Base-by-base conservation (phyloP, 2,113 vertebrate species). In the Thunnus thynnus region DNA sequence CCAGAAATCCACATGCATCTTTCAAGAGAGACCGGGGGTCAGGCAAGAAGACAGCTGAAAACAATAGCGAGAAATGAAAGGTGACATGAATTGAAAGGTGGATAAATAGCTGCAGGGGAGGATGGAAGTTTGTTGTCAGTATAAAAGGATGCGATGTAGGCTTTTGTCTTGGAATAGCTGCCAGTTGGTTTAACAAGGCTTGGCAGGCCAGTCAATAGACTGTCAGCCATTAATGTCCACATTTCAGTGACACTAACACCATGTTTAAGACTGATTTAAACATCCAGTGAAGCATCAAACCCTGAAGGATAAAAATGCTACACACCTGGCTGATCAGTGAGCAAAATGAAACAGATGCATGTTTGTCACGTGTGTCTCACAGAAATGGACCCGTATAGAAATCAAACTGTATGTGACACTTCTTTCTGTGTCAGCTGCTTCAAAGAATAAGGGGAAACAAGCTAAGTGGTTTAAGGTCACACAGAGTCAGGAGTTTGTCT, bases 71-170 rank as follows among this genome's bases (percentile, higher is more conserved):
- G 87, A 91, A 91, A 93, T 93, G 83, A 92, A 93, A 88, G 86
- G 90, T 86, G 93, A 93, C 91, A 82, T 84, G 89, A 86, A 88
- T 73, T 90, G 92, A 92, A 90, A 94, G 84, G 86, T 80, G 72
- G 88, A 91, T 88, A 93, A 93, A 94, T 88, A 88, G 92, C 92
- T 94, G 63, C 84, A 84, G 92, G 94, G 86, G 76, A 89, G 74
- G 84, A 91, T 81, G 68, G 83, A 84, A 83, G 88, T 91, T 91
- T 91, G 86, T 90, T 85, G 90, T 87, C 83, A 68, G 85, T 86
- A 88, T 87, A 88, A 93, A 90, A 84, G 86, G 83, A 84, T 56
- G 72, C 63, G 2, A 78, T 85, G 76, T 60, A 84, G 60, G 75
- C 69, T 93, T 84, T 86, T 66, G 88, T 87, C 77, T 88, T 47